phyloP scores from a whole-genome alignment of 2,113 vertebrate species.

The Brachypodius melanocephalos region DNA sequence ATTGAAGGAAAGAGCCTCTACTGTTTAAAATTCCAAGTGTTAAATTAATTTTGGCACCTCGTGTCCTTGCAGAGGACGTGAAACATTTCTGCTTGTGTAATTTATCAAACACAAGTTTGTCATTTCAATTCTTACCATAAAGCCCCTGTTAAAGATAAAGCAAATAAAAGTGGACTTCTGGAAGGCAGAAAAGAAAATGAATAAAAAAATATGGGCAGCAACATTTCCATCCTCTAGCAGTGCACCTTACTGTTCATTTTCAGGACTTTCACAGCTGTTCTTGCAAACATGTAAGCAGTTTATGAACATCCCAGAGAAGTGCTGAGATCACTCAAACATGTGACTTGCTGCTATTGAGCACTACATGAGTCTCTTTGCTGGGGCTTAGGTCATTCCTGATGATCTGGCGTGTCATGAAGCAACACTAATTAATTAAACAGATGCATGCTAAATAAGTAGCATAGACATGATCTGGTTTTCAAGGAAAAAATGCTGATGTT shows the following conservation, averaged over 20 bases:
- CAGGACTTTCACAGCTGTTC: slow-evolving; percentile 35
- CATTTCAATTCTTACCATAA: background rate
- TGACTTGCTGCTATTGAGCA: background rate
- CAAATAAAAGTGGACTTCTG: background rate
- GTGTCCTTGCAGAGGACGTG: background rate
- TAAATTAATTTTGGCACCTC: background rate
- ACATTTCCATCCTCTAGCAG: background rate
- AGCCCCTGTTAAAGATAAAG: background rate
- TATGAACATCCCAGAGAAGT: background rate
- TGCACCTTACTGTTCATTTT: background rate
- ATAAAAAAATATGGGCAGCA: background rate
- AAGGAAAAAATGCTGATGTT: background rate
- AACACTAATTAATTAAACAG: background rate
- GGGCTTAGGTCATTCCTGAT: background rate
- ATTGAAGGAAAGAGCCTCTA: background rate
- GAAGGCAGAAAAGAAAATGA: background rate
- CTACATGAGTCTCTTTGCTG: background rate
- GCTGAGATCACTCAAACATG: background rate
- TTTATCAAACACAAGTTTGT: background rate
- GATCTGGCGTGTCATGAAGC: background rate
- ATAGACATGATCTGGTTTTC: background rate
- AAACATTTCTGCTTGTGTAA: background rate
- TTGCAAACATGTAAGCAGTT: background rate
- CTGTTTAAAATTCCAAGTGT: background rate
- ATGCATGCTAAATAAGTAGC: background rate